Conservation (phyloP, 2,888 invertebrate species). For the Trisateles emortualis region DNA sequence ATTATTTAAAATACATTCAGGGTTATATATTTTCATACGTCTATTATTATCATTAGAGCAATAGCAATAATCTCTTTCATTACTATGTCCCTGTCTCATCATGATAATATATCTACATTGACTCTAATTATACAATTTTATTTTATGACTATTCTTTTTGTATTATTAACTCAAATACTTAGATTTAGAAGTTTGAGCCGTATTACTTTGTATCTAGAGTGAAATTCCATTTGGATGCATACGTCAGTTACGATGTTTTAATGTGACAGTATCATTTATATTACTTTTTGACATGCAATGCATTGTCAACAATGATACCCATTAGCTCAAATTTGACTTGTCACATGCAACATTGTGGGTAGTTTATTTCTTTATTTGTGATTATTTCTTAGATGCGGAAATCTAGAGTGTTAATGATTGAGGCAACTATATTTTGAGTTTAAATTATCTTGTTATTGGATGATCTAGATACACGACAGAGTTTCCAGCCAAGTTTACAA, state of each 20-base stretch:
- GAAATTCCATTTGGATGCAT: background rate
- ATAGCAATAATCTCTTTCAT: slow-evolving; percentile 60
- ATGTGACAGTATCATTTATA: slow-evolving; percentile 33
- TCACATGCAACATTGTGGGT: slow-evolving; percentile 41
- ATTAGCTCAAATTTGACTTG: slow-evolving; percentile 60
- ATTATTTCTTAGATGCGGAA: background rate
- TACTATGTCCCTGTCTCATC: slow-evolving; percentile 57
- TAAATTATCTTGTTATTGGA: too few species aligned
- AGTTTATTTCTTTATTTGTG: slow-evolving; percentile 38
- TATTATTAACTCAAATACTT: slow-evolving; percentile 16
- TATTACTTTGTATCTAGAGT: background rate
- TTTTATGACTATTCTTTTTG: slow-evolving; percentile 36
- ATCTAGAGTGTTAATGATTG: background rate
- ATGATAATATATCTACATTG: slow-evolving; percentile 67
- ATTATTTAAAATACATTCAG: slow-evolving; percentile 28
- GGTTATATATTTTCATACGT: slow-evolving; percentile 41
- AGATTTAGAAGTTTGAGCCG: slow-evolving; percentile 13
- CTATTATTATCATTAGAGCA: slow-evolving; percentile 56
- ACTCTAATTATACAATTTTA: slow-evolving; percentile 70
- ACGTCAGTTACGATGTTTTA: slow-evolving; percentile 15
- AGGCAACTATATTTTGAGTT: too few species aligned
- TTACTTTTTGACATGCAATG: slow-evolving; percentile 68
- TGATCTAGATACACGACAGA: too few species aligned
- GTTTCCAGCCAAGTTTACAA: background rate
- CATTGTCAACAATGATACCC: slow-evolving; percentile 58